These are phyloP conservation scores for Eupeodes latifasciatus DNA, from an alignment of 2,888 invertebrate genomes.

Conservation along the genomic window DNA sequence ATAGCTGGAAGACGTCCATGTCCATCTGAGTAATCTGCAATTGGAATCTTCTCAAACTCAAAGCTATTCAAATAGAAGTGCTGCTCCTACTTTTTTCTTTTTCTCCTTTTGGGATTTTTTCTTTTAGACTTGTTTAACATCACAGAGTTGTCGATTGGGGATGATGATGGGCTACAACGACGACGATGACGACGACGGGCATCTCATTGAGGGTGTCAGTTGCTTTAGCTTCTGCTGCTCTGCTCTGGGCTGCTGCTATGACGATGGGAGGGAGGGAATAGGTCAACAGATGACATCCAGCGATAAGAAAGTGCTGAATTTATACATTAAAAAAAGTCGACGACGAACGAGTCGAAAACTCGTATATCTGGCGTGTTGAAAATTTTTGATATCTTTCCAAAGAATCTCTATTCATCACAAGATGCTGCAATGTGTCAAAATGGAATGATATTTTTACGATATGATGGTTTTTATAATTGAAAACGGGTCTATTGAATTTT, in stretches of 20 bases:
- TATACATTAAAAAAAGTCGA: neutral
- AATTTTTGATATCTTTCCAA: slow-evolving; percentile 58
- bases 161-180: neutral
- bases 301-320: slow-evolving; percentile 70
- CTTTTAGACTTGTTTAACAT: neutral
- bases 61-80: slow-evolving; percentile 72
- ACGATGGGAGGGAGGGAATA: slow-evolving; percentile 31
- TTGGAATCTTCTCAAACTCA: slow-evolving; percentile 72
- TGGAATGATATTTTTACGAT: slow-evolving; percentile 44
- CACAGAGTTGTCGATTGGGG: neutral
- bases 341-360: neutral
- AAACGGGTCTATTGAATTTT: slow-evolving; percentile 40
- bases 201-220: neutral
- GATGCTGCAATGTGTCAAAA: slow-evolving; percentile 62
- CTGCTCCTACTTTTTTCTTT: neutral
- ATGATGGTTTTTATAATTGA: slow-evolving; percentile 53
- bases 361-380: slow-evolving; percentile 58
- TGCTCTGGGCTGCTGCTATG: neutral
- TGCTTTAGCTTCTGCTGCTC: too few species aligned
- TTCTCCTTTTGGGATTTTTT: neutral
- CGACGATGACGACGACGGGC: neutral
- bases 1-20: slow-evolving; percentile 61
- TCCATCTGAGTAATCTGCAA: slow-evolving; percentile 62
- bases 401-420: slow-evolving; percentile 58
- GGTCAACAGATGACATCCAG: slow-evolving; percentile 66